These are phyloP conservation scores for Euschistus heros DNA, from an alignment of 1,140 invertebrate species.

Conservation along the genomic window DNA sequence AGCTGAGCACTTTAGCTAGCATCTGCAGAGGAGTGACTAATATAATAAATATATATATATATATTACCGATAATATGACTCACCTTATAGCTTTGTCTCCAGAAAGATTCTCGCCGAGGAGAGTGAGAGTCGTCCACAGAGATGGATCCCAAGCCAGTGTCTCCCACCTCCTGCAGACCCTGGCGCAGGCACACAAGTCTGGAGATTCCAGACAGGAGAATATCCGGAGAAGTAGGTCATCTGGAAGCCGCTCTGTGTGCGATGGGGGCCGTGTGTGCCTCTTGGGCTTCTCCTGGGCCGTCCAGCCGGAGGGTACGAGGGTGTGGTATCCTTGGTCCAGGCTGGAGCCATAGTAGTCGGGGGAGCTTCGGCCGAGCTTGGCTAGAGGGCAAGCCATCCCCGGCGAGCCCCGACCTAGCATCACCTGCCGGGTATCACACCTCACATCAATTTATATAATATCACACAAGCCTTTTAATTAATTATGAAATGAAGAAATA, in stretches of 20 bases:
- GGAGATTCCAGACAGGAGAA: constrained; percentile 65
- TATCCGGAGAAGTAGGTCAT: constrained; percentile 47
- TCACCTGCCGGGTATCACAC: too few species aligned
- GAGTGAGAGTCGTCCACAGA: constrained; percentile 58
- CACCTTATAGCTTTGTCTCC: constrained; percentile 52
- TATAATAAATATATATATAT: too few species aligned
- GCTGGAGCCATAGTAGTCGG: constrained; percentile 39
- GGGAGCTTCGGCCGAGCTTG: constrained; percentile 43
- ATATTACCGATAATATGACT: too few species aligned
- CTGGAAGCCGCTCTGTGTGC: constrained; percentile 39
- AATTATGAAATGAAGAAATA: too few species aligned
- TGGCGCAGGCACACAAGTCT: constrained; percentile 64
- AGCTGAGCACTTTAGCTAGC: too few species aligned
- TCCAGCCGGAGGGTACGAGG: constrained; percentile 39
- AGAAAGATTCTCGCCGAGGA: constrained; percentile 51
- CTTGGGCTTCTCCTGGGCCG: constrained; percentile 20
- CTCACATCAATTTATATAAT: too few species aligned
- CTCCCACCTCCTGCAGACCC: constrained; percentile 73
- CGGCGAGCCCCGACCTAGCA: constrained; percentile 25
- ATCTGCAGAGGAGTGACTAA: too few species aligned
- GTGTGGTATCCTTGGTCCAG: constrained; percentile 67
- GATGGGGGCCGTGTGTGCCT: constrained; percentile 25
- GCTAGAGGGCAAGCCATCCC: constrained; percentile 40
- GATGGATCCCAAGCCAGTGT: constrained; percentile 67
- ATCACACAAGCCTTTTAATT: too few species aligned